Percentiles rank a stretch among this genome's conserved stretches.
These are phyloP conservation scores for Coleophora flavipennella DNA, from an alignment of 2,888 invertebrate genomes.

Conservation along the genomic window DNA sequence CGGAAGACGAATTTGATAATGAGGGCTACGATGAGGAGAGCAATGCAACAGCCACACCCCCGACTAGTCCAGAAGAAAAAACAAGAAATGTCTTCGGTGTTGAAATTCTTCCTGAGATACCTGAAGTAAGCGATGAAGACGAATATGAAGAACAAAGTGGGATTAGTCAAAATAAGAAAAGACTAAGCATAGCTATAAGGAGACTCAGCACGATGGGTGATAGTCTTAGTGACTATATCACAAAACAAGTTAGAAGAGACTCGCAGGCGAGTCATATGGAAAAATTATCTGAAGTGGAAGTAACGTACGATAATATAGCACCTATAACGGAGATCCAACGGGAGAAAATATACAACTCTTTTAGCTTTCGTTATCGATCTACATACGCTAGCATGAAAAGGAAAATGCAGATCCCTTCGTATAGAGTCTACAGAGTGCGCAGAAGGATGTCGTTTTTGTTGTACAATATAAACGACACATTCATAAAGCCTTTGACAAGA, in stretches of 20 bases:
- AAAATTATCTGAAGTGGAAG: conserved; percentile 54
- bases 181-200: conserved; percentile 58
- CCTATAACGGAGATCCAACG: conserved; percentile 59
- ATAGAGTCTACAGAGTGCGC: conserved; percentile 50
- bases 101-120: conserved; percentile 67
- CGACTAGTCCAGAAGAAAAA: conserved; percentile 61
- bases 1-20: conserved; percentile 30
- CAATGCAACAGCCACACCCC: conserved; percentile 49
- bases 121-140: conserved; percentile 62
- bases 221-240: conserved; percentile 62
- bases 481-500: conserved; percentile 56
- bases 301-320: conserved; percentile 52
- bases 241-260: conserved; percentile 52
- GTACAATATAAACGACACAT: conserved; percentile 56
- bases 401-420: conserved; percentile 55
- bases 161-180: conserved; percentile 37
- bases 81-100: conserved; percentile 62
- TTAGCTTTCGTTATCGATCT: conserved; percentile 56
- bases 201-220: conserved; percentile 67
- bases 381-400: conserved; percentile 49
- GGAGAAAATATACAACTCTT: conserved; percentile 58
- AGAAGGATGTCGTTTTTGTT: conserved; percentile 43
- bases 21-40: conserved; percentile 28
- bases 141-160: conserved; percentile 25
- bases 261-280: conserved; percentile 28